phyloP scores from a whole-genome alignment of 2,113 vertebrate genomes.

The Rostratula benghalensis region DNA sequence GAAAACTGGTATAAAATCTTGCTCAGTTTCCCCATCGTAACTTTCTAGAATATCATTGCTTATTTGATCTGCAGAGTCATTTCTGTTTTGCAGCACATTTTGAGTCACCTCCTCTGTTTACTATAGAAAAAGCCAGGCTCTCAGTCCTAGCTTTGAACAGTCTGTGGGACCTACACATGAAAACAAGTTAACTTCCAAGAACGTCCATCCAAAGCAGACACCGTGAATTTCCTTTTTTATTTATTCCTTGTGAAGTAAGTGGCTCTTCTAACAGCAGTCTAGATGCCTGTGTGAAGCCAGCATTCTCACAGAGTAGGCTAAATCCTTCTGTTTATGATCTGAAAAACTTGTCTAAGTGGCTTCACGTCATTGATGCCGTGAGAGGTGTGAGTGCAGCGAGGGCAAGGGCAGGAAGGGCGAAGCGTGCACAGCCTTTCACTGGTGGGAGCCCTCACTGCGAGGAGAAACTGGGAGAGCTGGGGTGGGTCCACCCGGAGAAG shows the following conservation, averaged over 20 bases:
- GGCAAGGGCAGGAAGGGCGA: background rate
- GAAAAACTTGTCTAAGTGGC: background rate
- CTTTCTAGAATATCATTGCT: background rate
- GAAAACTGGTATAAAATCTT: background rate
- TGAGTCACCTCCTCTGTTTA: background rate
- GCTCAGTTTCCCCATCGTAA: background rate
- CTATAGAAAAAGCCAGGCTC: background rate
- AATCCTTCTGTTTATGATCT: background rate
- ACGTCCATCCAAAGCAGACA: background rate
- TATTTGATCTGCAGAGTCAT: background rate
- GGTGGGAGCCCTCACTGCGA: accelerated
- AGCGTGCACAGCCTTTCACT: background rate
- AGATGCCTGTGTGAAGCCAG: accelerated
- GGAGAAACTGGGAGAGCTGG: background rate
- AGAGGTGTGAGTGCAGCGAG: background rate
- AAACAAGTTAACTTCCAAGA: background rate
- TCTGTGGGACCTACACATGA: background rate
- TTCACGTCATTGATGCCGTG: accelerated
- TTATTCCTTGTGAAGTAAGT: background rate
- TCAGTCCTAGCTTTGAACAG: background rate
- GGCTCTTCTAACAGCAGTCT: background rate
- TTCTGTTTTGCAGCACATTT: background rate
- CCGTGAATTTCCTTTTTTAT: background rate
- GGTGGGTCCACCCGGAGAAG: background rate
- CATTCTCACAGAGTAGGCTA: background rate